These are phyloP conservation scores for Scaptomyza montana DNA, from an alignment of 1,140 invertebrate species.

Conservation along the genomic window DNA sequence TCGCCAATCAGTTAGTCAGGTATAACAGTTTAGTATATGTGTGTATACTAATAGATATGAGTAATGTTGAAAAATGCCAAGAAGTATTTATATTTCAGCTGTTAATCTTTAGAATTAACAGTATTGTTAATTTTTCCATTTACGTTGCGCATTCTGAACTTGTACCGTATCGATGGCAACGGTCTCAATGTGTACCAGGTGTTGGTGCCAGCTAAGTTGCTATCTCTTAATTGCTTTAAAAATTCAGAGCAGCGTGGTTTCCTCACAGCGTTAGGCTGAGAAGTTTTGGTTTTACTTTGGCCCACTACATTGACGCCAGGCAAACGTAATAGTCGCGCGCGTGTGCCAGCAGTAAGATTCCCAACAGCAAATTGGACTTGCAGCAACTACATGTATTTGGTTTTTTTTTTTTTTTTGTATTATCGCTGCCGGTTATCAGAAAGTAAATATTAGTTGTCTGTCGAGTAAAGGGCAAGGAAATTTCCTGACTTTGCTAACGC, in stretches of 20 bases:
- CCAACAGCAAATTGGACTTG: slow-evolving; percentile 43
- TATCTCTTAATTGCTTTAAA: slow-evolving; percentile 47
- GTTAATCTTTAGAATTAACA: too few species aligned
- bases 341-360: slow-evolving; percentile 36
- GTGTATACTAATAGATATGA: too few species aligned
- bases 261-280: slow-evolving; percentile 10
- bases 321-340: slow-evolving; percentile 60
- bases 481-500: background rate
- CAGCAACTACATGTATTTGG: background rate
- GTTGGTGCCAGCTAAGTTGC: slow-evolving; percentile 25
- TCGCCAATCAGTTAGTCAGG: too few species aligned
- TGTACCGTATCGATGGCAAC: too few species aligned
- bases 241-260: slow-evolving; percentile 13
- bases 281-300: slow-evolving; percentile 20
- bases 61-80: too few species aligned
- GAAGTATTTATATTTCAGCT: too few species aligned
- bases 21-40: too few species aligned
- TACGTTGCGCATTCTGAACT: too few species aligned
- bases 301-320: slow-evolving; percentile 66
- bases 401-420: slow-evolving; percentile 13
- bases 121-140: too few species aligned
- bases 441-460: slow-evolving; percentile 57
- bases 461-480: slow-evolving; percentile 47
- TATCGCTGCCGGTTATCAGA: slow-evolving; percentile 54
- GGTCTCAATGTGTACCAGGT: too few species aligned